These are phyloP conservation scores for Epicauta chinensis DNA, from an alignment of 1,140 invertebrate genomes.

Conservation along the genomic window DNA sequence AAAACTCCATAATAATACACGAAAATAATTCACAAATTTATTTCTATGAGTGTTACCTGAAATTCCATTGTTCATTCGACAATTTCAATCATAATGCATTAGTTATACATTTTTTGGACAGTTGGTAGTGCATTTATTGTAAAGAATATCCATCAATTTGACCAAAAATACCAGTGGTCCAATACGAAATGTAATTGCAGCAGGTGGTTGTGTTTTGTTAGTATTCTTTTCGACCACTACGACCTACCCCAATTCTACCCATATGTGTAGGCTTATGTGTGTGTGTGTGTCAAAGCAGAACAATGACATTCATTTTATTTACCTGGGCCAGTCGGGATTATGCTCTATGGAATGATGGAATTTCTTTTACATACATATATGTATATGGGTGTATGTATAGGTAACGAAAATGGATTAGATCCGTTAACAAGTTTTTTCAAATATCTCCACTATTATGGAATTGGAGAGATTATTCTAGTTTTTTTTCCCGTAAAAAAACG, in stretches of 20 bases:
- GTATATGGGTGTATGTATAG: conserved; percentile 16
- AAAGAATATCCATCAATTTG: conserved; percentile 33
- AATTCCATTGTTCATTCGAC: too few relatives aligned
- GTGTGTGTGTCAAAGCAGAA: conserved; percentile 19
- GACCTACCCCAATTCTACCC: conserved; percentile 29
- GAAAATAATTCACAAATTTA: too few relatives aligned
- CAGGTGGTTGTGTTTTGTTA: conserved; percentile 3
- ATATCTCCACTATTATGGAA: too few relatives aligned
- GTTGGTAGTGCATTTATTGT: conserved; percentile 24
- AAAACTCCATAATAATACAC: too few relatives aligned
- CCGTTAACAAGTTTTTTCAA: not conserved
- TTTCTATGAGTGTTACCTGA: too few relatives aligned
- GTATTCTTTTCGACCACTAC: conserved; percentile 18
- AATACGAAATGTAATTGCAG: not conserved
- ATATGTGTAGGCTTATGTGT: too few relatives aligned
- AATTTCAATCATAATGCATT: conserved; percentile 21
- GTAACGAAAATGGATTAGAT: conserved; percentile 26
- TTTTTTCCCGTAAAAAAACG: too few relatives aligned
- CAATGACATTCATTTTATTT: conserved; percentile 31
- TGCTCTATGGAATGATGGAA: conserved; percentile 2
- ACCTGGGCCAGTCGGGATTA: conserved; percentile 22
- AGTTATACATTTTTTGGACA: conserved; percentile 27
- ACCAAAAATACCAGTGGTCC: conserved; percentile 30
- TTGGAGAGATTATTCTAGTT: too few relatives aligned
- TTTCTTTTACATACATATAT: not conserved